A percentile compares a stretch with the other conserved stretches of the same genome.
These are phyloP conservation scores for Hoplodrina ambigua DNA, from an alignment of 2,888 invertebrate genomes.

Conservation along the genomic window DNA sequence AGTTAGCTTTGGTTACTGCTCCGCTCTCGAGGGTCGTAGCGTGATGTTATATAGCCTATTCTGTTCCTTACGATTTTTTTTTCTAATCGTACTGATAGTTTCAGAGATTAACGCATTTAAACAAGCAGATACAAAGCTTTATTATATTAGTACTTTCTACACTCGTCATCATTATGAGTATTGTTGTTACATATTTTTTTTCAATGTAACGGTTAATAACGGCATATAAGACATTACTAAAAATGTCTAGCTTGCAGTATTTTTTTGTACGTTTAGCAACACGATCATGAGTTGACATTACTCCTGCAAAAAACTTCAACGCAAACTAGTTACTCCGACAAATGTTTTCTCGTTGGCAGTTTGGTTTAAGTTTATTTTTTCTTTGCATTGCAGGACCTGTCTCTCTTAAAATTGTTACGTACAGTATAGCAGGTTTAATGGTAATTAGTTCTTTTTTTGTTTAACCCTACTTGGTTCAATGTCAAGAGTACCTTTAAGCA, in stretches of 20 bases:
- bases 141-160: no score
- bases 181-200: no score
- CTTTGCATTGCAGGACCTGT: background rate
- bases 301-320: slow-evolving; percentile 5
- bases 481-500: background rate
- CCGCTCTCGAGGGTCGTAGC: no score
- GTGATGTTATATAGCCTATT: no score
- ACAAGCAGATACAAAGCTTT: no score
- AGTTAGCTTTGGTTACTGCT: no score
- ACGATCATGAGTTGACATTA: background rate
- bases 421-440: background rate
- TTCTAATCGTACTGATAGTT: no score
- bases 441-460: background rate
- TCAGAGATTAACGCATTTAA: no score
- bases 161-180: no score
- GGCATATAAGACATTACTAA: background rate
- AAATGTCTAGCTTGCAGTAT: background rate
- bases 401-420: background rate
- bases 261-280: background rate
- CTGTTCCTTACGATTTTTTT: no score
- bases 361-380: background rate
- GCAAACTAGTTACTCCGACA: background rate
- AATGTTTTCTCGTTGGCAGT: background rate
- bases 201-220: background rate
- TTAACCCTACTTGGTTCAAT: no score